These are phyloP conservation scores for Paralichthys olivaceus DNA, from an alignment of 2,113 vertebrate genomes.

Conservation along the genomic window DNA sequence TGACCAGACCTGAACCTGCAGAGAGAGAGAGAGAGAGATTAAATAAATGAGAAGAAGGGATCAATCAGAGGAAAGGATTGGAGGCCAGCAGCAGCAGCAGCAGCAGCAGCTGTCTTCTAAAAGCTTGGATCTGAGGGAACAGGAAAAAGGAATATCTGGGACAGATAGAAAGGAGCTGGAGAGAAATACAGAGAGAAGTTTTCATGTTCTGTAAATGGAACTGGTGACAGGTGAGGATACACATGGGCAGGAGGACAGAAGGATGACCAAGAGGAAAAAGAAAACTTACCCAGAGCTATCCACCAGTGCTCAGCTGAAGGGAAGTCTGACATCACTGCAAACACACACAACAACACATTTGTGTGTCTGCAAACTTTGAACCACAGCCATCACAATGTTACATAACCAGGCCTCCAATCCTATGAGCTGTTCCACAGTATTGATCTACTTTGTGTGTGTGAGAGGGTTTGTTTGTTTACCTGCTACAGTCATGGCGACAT, in stretches of 20 bases:
- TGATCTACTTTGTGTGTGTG: slow-evolving; percentile 55
- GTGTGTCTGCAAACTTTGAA: not conserved
- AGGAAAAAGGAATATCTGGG: not conserved
- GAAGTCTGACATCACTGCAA: slow-evolving; percentile 81
- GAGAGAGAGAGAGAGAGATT: slow-evolving; percentile 32
- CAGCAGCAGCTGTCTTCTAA: not conserved
- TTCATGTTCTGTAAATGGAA: not conserved
- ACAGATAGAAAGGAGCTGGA: not conserved
- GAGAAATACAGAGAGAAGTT: no score
- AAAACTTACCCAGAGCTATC: slow-evolving; percentile 82
- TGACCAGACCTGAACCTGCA: slow-evolving; percentile 87
- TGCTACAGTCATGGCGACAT: slow-evolving; percentile 80
- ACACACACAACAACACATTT: slow-evolving; percentile 2
- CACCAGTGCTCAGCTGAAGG: slow-evolving; percentile 84
- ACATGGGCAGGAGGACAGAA: not conserved
- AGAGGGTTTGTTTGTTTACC: slow-evolving; percentile 66
- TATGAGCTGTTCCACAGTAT: slow-evolving; percentile 49
- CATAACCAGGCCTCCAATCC: slow-evolving; percentile 52
- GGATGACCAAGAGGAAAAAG: not conserved
- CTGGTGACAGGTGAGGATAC: not conserved
- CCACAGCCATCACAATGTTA: slow-evolving; percentile 36
- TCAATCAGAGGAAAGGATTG: not conserved
- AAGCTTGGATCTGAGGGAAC: not conserved
- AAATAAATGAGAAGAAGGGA: slow-evolving; percentile 19
- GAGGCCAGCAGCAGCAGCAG: not conserved